Percentiles rank a stretch among this genome's conserved stretches.
phyloP scores from a whole-genome alignment of 2,888 invertebrate species.

The Drosophila ezoana region DNA sequence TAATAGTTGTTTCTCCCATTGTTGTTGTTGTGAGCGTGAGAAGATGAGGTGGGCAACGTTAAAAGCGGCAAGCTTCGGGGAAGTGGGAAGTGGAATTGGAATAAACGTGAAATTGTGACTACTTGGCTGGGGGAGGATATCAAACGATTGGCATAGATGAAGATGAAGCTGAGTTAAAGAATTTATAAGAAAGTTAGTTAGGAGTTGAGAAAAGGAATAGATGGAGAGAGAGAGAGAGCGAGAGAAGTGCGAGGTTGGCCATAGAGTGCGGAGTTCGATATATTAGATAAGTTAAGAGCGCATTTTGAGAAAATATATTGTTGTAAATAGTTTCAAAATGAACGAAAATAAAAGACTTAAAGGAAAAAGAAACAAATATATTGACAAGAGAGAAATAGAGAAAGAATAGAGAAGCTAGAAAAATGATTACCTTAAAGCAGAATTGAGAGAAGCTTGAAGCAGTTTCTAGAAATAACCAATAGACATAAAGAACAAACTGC shows the following conservation, averaged over 20 bases:
- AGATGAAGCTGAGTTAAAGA: not conserved
- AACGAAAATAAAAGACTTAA: no score
- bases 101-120: constrained; percentile 1
- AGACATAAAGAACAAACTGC: no score
- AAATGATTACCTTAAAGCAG: no score
- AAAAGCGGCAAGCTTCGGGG: constrained; percentile 2
- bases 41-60: constrained; percentile 37
- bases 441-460: no score
- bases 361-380: no score
- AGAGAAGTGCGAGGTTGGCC: not conserved
- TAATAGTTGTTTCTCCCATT: constrained; percentile 56
- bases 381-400: no score
- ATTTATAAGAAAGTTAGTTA: not conserved
- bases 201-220: not conserved
- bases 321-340: no score
- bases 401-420: no score
- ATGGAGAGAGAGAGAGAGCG: not conserved
- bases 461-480: no score
- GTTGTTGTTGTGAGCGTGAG: constrained; percentile 55
- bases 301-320: no score
- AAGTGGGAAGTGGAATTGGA: not conserved
- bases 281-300: no score
- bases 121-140: not conserved
- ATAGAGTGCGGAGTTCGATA: no score
- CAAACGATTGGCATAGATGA: not conserved